Evolutionary conservation across 2,797 vertebrate species (phyloP), one percentile per base, ranked within the genome.

Genomic region (Ctenopoma kingsleyae): DNA sequence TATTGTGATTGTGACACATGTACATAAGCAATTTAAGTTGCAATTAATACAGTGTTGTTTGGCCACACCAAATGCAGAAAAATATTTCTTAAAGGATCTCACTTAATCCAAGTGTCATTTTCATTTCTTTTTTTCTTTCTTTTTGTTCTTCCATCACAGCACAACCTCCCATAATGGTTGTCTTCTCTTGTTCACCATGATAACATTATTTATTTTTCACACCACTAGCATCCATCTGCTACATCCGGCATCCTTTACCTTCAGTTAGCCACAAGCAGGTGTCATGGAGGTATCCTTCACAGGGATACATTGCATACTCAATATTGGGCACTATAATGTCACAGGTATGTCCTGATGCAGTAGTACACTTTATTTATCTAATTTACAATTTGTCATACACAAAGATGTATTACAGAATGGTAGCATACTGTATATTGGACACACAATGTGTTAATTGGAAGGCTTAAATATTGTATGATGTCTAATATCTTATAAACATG

Each of bases 171-270:
- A 22, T 27, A 43, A 32, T 5, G 2, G 13, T 59, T 69, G 32
- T 62, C 53, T 53, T 48, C 36, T 61, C n/a, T 27, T 38, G 27
- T 68, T 64, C 35, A 10, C 56, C 2, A 5, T 48, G 63, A 68
- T 61, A 86, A 78, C 58, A 52, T 72, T 55, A 64, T 62, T 25
- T 13, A 32, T 57, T 67, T 59, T 67, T 27, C 19, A n/a, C 55
- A 53, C 57, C 40, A 20, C 9, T 1, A 25, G 23, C 40, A 52
- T 77, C 54, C 49, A 56, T 75, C 76, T 57, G 58, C 44, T 61
- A 13, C n/a, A 22, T 22, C 60, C 56, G 32, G 27, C 22, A 52
- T 50, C 44, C 5, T 49, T 64, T 69, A 35, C 47, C 10, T 25
- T 57, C 41, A 56, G 48, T 55, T 71, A 66, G 36, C 27, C 49